Percentiles rank a stretch among this genome's conserved stretches.
Evolutionary conservation across 2,888 invertebrate genomes (phyloP).

Genomic region (Drosophila formosana): DNA sequence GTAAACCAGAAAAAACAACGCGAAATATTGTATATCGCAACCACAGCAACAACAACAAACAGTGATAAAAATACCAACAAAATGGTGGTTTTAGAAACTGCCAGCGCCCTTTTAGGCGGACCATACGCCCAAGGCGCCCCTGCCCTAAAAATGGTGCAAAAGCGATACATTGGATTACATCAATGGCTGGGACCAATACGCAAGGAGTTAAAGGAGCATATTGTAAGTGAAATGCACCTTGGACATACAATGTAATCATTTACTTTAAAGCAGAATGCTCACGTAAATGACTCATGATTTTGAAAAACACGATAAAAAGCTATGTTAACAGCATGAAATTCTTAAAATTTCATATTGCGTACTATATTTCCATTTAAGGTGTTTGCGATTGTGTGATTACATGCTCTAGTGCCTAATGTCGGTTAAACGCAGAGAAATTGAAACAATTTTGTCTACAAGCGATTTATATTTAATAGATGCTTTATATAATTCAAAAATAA

Average conservation of each 20-base stretch:
- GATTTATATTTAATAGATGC: too few species aligned
- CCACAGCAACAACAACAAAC: conserved; percentile 31
- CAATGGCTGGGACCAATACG: conserved; percentile 95
- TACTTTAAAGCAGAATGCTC: too few species aligned
- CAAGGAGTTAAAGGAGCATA: conserved; percentile 93
- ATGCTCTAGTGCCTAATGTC: too few species aligned
- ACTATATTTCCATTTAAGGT: neutral
- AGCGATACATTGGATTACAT: conserved; percentile 95
- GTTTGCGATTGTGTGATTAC: too few species aligned
- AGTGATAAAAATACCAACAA: conserved; percentile 52
- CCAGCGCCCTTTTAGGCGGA: conserved; percentile 90
- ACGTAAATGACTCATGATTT: neutral
- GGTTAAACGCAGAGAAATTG: too few species aligned
- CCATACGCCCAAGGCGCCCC: conserved; percentile 93
- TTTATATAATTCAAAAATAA: too few species aligned
- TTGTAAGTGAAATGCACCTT: conserved; percentile 86
- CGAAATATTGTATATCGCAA: conserved; percentile 23
- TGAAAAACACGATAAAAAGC: neutral
- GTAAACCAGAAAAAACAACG: conserved; percentile 31
- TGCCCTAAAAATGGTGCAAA: conserved; percentile 95
- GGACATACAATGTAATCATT: neutral
- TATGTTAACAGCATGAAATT: neutral
- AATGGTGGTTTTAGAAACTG: conserved; percentile 92
- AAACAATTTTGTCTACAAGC: too few species aligned
- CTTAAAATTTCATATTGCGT: neutral